A percentile compares a stretch with the other conserved stretches of the same genome.
phyloP scores from a whole-genome alignment of 1,140 invertebrate genomes.

The Drosophila mayri region DNA sequence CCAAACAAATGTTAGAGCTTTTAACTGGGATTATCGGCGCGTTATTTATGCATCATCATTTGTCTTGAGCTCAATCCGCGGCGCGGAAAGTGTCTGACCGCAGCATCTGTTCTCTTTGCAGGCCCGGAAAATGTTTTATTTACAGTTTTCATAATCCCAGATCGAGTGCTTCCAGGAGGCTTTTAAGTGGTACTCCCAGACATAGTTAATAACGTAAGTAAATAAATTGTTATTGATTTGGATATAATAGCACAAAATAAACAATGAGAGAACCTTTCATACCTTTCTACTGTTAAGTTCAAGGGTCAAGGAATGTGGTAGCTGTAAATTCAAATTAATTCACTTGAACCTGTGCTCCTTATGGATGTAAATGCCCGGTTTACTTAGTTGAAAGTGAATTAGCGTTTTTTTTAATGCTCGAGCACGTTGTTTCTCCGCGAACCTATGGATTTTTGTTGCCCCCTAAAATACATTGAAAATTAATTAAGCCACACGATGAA shows the following conservation, averaged over 20 bases:
- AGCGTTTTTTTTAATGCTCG: conserved; percentile 39
- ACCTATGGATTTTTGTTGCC: conserved; percentile 1
- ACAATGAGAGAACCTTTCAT: background rate
- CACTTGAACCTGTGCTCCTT: background rate
- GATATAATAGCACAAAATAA: background rate
- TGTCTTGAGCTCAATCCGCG: conserved; percentile 55
- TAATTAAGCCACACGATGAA: conserved; percentile 76
- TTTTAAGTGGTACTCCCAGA: background rate
- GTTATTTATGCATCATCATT: conserved; percentile 77
- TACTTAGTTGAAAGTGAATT: conserved; percentile 54
- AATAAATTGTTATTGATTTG: too few relatives aligned
- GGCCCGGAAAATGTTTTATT: conserved; percentile 13
- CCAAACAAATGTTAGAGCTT: conserved; percentile 80
- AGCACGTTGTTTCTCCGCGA: conserved; percentile 10
- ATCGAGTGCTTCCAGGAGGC: background rate
- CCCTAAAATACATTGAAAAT: conserved; percentile 71
- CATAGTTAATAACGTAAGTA: background rate
- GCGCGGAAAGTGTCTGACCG: conserved; percentile 21
- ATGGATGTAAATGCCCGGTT: background rate
- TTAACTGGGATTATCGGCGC: conserved; percentile 78
- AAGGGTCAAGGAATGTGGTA: background rate
- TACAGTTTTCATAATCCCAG: background rate
- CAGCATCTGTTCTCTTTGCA: conserved; percentile 14
- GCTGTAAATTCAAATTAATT: conserved; percentile 17
- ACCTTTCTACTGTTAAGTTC: too few relatives aligned